These are phyloP conservation scores for Fragum whitleyi DNA, from an alignment of 2,888 invertebrate species.

Conservation along the genomic window DNA sequence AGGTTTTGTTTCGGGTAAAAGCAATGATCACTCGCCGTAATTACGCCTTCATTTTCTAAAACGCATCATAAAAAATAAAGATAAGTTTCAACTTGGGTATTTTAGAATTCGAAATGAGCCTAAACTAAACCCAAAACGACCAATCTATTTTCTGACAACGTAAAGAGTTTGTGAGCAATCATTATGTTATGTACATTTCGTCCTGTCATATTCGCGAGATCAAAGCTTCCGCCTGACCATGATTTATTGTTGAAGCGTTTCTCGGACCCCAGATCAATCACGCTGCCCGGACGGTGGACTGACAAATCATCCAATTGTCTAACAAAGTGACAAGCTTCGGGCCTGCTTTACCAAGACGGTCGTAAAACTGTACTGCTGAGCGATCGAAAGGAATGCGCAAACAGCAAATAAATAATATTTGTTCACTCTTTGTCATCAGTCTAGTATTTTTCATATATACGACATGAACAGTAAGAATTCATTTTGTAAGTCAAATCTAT, in stretches of 20 bases:
- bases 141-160: neutral
- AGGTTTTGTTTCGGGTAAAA: too few species aligned
- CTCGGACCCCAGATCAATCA: constrained; percentile 60
- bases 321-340: constrained; percentile 56
- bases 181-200: constrained; percentile 65
- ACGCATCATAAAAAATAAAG: too few species aligned
- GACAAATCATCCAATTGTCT: constrained; percentile 57
- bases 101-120: too few species aligned
- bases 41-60: too few species aligned
- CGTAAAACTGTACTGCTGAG: constrained; percentile 52
- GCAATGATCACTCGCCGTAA: too few species aligned
- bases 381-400: constrained; percentile 16
- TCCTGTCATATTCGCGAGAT: constrained; percentile 58
- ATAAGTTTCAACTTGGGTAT: too few species aligned
- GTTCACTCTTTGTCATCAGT: neutral
- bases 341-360: constrained; percentile 40
- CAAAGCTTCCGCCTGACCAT: constrained; percentile 61
- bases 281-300: constrained; percentile 41
- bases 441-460: neutral
- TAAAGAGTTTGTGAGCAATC: constrained; percentile 53
- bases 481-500: too few species aligned
- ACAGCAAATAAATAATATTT: constrained; percentile 20
- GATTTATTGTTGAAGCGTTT: constrained; percentile 55
- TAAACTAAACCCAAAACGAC: too few species aligned
- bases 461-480: too few species aligned